Conservation (phyloP, 2,797 vertebrate species). For the Pelochelys cantorii region DNA sequence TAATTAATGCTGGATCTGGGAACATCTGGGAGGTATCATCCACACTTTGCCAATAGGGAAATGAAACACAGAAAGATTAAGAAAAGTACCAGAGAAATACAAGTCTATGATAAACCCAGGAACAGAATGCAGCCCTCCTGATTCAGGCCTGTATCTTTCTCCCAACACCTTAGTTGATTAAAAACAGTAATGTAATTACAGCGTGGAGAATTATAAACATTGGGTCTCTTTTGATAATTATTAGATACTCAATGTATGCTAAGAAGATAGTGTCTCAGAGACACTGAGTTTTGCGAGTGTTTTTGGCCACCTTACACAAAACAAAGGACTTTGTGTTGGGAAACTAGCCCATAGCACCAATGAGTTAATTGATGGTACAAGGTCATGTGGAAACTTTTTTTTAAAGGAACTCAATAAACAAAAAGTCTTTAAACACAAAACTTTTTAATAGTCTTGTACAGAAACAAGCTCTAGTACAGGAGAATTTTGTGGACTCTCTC, state of each 20-base stretch:
- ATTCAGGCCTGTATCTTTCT: neutral
- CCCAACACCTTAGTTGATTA: neutral
- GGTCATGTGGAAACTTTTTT: neutral
- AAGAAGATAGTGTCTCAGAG: neutral
- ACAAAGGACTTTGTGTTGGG: neutral
- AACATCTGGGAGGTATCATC: neutral
- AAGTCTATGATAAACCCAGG: neutral
- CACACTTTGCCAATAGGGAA: neutral
- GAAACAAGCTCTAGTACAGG: neutral
- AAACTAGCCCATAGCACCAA: neutral
- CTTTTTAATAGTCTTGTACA: neutral
- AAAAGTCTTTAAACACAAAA: neutral
- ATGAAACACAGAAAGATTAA: conserved; percentile 2
- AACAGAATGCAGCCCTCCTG: neutral
- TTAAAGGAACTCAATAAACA: too few relatives aligned
- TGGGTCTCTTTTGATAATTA: neutral
- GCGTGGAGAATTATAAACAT: neutral
- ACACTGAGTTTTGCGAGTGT: neutral
- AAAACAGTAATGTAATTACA: neutral
- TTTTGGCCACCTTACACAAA: neutral
- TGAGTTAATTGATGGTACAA: neutral
- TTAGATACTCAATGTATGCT: neutral
- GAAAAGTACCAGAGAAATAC: neutral
- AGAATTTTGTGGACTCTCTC: neutral
- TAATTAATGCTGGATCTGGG: neutral